Base-by-base conservation (phyloP, 1,140 invertebrate genomes). In the Cardiocondyla obscurior region DNA sequence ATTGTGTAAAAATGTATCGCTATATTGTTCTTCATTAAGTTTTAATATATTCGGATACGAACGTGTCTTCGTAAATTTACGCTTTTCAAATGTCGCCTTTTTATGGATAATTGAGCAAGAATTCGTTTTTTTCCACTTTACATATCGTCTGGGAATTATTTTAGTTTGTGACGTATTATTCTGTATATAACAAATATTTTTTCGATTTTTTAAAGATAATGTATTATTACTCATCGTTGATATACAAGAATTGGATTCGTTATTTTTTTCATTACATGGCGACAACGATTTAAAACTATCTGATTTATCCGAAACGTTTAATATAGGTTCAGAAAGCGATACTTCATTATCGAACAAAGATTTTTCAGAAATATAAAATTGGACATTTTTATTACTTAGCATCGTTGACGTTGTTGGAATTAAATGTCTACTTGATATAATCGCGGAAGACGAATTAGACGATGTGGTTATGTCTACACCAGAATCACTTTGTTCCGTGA, bases 81-180 rank as follows among this genome's bases (percentile, higher is more conserved):
- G 81, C 33, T 82, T 84, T 64, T 91, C 83, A 28, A 82, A n/a
- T 8, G 84, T 85, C 30, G 55, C n/a, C 4, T 82, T 33, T 84
- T 83, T 90, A 6, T 88, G 81, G 44, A 90, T 82, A 4, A 85
- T 62, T 25, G 84, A 83, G 22, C 86, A 92, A 4, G 91, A 92
- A 33, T 87, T 90, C n/a, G 86, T 86, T 83, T 84, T 91, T 33
- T 83, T 87, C 91, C 91, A 93, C 4, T 87, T 90, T 6, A 91
- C 67, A 44, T 90, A 91, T 22, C 90, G 88, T 39, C 79, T 84
- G 0, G 90, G 86, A 30, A 51, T 73, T 42, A 82, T 91, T 46
- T 88, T 90, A 51, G 19, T 77, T 16, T 51, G 10, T 39, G 60
- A 49, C 2, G 64, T 55, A 44, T 58, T 72, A 67, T 67, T 85